phyloP scores from a whole-genome alignment of 2,797 vertebrate species.

The Mycteria americana region DNA sequence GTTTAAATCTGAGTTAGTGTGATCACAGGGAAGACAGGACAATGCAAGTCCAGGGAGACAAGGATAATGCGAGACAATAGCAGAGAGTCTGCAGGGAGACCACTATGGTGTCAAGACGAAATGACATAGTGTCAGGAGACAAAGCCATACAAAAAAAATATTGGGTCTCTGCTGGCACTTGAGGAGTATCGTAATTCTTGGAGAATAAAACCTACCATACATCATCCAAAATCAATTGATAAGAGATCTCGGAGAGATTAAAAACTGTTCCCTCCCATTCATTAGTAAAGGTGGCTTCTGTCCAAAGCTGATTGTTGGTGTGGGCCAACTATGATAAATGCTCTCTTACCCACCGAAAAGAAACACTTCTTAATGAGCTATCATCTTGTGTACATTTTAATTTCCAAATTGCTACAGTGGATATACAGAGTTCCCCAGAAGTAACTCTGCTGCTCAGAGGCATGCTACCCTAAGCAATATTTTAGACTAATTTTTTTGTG shows the following conservation, averaged over 20 bases:
- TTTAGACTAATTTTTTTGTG: neutral
- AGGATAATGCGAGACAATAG: conserved; percentile 12
- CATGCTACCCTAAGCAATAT: neutral
- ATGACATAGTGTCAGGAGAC: conserved; percentile 10
- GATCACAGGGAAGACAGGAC: neutral
- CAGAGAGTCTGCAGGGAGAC: neutral
- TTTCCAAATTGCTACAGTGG: conserved; percentile 18
- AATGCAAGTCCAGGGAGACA: neutral
- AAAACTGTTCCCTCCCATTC: conserved; percentile 57
- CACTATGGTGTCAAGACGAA: neutral
- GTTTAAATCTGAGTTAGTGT: conserved; percentile 1
- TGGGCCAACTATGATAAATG: conserved; percentile 61
- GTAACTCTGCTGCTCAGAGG: neutral
- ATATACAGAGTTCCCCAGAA: neutral
- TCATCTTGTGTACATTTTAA: conserved; percentile 48
- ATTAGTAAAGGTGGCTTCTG: conserved; percentile 60
- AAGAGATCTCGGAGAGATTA: conserved; percentile 61
- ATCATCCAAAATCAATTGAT: conserved; percentile 68
- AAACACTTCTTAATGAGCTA: conserved; percentile 40
- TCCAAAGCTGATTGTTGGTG: conserved; percentile 52
- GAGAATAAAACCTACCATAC: conserved; percentile 56
- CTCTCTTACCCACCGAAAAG: conserved; percentile 24
- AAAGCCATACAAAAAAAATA: conserved; percentile 3
- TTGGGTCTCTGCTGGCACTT: conserved; percentile 21
- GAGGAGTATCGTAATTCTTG: conserved; percentile 45